Percentiles rank a stretch among this genome's conserved stretches.
Conservation (phyloP, 2,888 invertebrate genomes). For the Gastracanthus pulcherrimus region DNA sequence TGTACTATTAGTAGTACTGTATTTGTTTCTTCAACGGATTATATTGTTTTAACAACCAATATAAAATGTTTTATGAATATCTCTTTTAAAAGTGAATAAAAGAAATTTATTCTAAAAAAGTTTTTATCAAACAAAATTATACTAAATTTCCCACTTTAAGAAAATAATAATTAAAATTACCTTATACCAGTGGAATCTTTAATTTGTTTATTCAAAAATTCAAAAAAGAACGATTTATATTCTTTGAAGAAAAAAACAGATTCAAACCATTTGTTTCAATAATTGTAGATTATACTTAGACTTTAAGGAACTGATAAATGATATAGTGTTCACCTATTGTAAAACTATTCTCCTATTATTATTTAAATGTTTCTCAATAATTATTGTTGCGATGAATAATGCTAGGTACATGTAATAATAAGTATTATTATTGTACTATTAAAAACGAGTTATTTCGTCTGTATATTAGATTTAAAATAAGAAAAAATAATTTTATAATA, state of each 20-base stretch:
- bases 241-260: conserved; percentile 4
- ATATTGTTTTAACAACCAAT: conserved; percentile 1
- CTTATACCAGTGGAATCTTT: no score
- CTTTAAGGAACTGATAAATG: conserved; percentile 45
- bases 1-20: conserved; percentile 43
- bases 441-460: conserved; percentile 61
- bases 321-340: conserved; percentile 56
- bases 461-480: conserved; percentile 63
- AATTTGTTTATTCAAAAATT: no score
- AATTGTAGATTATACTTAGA: conserved; percentile 41
- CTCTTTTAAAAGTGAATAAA: conserved; percentile 14
- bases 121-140: conserved; percentile 10
- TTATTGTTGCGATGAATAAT: conserved; percentile 57
- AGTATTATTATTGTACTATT: conserved; percentile 60
- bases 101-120: conserved; percentile 23
- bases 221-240: conserved; percentile 10
- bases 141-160: neutral
- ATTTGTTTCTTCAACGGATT: conserved; percentile 31
- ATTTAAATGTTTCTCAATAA: conserved; percentile 57
- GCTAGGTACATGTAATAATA: conserved; percentile 57
- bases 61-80: conserved; percentile 7
- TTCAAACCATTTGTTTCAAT: conserved; percentile 43
- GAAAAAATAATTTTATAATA: conserved; percentile 64
- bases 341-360: conserved; percentile 57
- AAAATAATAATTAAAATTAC: no score